A percentile compares a stretch with the other conserved stretches of the same genome.
phyloP scores from a whole-genome alignment of 2,888 invertebrate genomes.

The Dryadula phaetusa region DNA sequence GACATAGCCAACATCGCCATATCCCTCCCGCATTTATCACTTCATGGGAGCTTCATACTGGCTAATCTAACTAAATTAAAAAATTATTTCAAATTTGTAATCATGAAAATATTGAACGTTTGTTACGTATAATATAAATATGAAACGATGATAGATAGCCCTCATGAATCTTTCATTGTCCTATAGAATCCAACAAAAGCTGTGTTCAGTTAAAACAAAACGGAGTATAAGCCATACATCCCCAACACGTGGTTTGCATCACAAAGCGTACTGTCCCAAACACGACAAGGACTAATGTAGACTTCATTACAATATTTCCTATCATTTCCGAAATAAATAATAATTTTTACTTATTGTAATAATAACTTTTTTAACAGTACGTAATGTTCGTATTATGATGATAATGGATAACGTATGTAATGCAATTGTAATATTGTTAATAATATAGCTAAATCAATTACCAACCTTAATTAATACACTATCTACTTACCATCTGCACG shows the following conservation, averaged over 20 bases:
- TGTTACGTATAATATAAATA: background rate
- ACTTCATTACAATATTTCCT: slow-evolving; percentile 22
- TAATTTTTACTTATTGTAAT: background rate
- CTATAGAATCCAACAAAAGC: slow-evolving; percentile 23
- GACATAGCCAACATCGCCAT: too few species aligned
- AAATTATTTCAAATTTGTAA: background rate
- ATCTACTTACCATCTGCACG: slow-evolving; percentile 3
- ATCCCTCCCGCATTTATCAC: too few species aligned
- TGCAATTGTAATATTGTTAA: background rate
- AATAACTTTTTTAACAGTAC: background rate
- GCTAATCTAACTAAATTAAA: too few species aligned
- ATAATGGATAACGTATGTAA: background rate
- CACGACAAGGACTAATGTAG: slow-evolving; percentile 14
- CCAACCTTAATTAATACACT: slow-evolving; percentile 20
- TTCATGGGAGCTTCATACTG: too few species aligned
- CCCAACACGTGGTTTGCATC: slow-evolving; percentile 36
- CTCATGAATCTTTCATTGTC: slow-evolving; percentile 17
- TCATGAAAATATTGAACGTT: background rate
- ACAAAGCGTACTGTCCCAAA: slow-evolving; percentile 37
- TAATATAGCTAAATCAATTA: slow-evolving; percentile 16
- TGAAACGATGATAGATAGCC: background rate
- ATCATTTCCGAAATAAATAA: background rate
- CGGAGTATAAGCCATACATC: slow-evolving; percentile 24
- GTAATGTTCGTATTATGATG: background rate
- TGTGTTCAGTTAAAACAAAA: slow-evolving; percentile 25